A percentile compares a stretch with the other conserved stretches of the same genome.
Conservation (phyloP, 2,797 vertebrate species). For the Danio albolineatus region DNA sequence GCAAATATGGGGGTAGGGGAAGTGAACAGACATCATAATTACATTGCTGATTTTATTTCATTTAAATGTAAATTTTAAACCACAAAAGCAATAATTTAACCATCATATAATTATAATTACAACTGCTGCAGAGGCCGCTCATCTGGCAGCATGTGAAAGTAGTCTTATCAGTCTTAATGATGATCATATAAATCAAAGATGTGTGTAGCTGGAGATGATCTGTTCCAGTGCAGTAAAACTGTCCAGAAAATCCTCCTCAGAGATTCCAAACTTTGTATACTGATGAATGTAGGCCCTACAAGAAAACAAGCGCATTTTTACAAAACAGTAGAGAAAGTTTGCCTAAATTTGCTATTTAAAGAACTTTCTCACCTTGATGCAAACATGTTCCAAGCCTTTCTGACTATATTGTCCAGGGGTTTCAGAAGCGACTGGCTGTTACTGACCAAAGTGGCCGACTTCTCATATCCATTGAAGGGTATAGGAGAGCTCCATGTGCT, state of each 20-base stretch:
- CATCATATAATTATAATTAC: neutral
- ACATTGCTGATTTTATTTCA: neutral
- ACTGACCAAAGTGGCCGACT: constrained; percentile 90
- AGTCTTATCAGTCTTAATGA: neutral
- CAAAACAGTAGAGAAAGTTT: neutral
- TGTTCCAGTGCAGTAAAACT: constrained; percentile 92
- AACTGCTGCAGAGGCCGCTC: neutral
- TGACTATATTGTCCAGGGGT: constrained; percentile 87
- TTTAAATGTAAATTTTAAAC: neutral
- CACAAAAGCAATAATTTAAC: neutral
- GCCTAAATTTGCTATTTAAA: neutral
- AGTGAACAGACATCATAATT: neutral
- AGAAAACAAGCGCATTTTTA: constrained; percentile 1
- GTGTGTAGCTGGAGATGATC: constrained; percentile 89
- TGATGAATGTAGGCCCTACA: constrained; percentile 94
- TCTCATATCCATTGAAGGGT: constrained; percentile 92
- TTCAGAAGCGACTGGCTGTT: constrained; percentile 92
- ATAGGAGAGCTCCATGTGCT: constrained; percentile 86
- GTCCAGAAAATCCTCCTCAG: constrained; percentile 95
- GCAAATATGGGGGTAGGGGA: no score
- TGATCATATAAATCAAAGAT: constrained; percentile 65
- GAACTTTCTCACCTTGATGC: constrained; percentile 88
- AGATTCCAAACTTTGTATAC: constrained; percentile 90
- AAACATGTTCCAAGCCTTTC: constrained; percentile 98
- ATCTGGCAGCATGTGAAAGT: neutral